Evolutionary conservation across 2,113 vertebrate genomes (phyloP), one percentile per base, ranked within the genome.

Genomic region (Xyliphius kryptos): DNA sequence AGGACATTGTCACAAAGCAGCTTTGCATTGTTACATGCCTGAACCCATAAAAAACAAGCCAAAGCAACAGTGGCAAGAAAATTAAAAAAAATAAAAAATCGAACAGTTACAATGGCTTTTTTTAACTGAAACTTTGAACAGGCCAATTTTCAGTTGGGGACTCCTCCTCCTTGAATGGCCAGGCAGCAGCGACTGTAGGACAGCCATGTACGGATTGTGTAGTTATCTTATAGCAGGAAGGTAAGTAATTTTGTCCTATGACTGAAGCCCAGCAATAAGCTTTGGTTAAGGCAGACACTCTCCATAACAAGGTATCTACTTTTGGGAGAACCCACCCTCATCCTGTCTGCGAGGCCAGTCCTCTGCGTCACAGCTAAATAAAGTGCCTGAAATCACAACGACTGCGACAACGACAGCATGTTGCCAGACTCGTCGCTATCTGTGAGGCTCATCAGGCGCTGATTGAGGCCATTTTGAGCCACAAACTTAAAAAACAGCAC

Each of bases 401-500:
- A 37, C 22, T 13, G 52, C 32, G 37, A 54, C 48, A 16, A 56
- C 61, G 22, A 19, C 54, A 59, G 54, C 47, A 16, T 37, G 46
- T 48, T 63, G 46, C 36, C 21, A 19, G 47, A 47, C 54, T 59
- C 56, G 0, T 3, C 17, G 22, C 73, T 79, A 82, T 85, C 82
- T 71, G 62, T 21, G 15, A 32, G 63, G 75, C 78, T 81, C 79
- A 82, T 83, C 81, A 58, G 71, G 69, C 62, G 70, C 48, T 71
- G 69, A 76, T 77, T 80, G 79, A 67, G 78, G 76, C 78, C 77
- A 70, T 82, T 82, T 79, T 63, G 9, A 63, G 66, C 71, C 61
- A 43, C 38, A 81, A 84, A 85, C 78, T 77, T 67, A 82, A 67
- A 73, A 56, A 67, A 81, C 83, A 77, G 76, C 82, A 79, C 77